Percentiles rank a stretch among this genome's conserved stretches.
Evolutionary conservation across 2,797 vertebrate genomes (phyloP).

Genomic region (Cossypha caffra): DNA sequence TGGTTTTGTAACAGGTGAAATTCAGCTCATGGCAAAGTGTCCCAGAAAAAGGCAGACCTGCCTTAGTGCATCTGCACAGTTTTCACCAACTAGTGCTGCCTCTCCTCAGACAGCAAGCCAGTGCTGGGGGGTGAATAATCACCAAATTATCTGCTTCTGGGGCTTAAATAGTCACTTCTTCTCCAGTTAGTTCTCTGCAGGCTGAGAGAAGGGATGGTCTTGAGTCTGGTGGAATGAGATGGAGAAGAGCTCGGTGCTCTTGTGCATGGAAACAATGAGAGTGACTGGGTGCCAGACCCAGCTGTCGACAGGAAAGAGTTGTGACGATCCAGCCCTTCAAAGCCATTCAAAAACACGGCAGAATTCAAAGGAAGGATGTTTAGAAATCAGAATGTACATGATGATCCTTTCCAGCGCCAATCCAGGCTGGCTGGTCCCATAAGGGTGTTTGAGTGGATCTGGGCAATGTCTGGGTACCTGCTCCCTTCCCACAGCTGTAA

Average conservation of each 20-base stretch:
- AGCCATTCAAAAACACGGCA: neutral
- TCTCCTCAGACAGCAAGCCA: neutral
- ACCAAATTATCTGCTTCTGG: neutral
- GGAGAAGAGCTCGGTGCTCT: rapidly evolving
- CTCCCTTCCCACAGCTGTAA: neutral
- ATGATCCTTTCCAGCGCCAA: neutral
- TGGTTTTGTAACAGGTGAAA: neutral
- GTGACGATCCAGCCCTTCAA: neutral
- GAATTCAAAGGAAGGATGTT: neutral
- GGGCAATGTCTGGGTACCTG: too few species aligned
- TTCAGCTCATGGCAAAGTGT: neutral
- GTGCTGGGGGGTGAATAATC: neutral
- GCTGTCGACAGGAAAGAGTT: neutral
- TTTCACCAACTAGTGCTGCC: neutral
- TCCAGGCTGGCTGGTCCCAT: neutral
- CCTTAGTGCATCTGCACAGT: neutral
- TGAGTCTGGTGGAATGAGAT: neutral
- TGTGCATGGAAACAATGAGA: neutral
- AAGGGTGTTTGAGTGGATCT: neutral
- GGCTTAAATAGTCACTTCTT: neutral
- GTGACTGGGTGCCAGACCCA: neutral
- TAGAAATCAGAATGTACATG: neutral
- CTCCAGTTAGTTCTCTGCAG: neutral
- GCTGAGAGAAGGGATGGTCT: neutral
- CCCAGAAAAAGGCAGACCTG: neutral